Conservation (phyloP, 2,113 vertebrate species). For the Neopipo cinnamomea region DNA sequence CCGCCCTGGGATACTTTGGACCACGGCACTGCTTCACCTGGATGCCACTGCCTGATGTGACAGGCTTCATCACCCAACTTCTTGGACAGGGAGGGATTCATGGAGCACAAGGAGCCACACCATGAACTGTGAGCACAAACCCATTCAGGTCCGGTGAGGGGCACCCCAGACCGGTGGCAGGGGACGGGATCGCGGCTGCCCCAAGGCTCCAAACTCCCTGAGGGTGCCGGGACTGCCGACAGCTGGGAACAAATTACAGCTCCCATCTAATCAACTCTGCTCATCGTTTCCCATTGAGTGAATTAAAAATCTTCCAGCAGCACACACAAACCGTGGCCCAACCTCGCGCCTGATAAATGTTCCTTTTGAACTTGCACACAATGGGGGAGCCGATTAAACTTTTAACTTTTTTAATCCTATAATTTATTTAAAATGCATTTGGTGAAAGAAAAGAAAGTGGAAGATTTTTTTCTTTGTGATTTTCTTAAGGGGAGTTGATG, state of each 20-base stretch:
- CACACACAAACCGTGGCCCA: not conserved
- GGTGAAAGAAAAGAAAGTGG: not conserved
- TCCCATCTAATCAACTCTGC: slow-evolving; percentile 29
- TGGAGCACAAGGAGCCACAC: not conserved
- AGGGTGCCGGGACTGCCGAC: not conserved
- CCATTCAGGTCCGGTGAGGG: not conserved
- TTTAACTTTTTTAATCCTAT: not conserved
- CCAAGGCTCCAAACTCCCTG: not conserved
- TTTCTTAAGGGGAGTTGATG: not conserved
- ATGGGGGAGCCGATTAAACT: not conserved
- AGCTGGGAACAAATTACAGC: not conserved
- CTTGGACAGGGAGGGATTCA: not conserved
- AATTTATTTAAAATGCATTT: slow-evolving; percentile 10
- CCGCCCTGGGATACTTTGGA: accelerated
- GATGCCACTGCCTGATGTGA: not conserved
- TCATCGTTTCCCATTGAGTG: not conserved
- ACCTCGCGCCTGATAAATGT: not conserved
- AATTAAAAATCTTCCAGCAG: slow-evolving; percentile 20
- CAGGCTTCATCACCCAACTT: not conserved
- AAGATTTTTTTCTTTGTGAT: not conserved
- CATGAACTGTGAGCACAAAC: not conserved
- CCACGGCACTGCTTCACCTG: not conserved
- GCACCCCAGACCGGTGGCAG: not conserved
- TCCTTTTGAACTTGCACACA: slow-evolving; percentile 8
- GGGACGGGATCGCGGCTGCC: not conserved